Base-by-base conservation (phyloP, 2,113 vertebrate species). In the Antigone vipio region DNA sequence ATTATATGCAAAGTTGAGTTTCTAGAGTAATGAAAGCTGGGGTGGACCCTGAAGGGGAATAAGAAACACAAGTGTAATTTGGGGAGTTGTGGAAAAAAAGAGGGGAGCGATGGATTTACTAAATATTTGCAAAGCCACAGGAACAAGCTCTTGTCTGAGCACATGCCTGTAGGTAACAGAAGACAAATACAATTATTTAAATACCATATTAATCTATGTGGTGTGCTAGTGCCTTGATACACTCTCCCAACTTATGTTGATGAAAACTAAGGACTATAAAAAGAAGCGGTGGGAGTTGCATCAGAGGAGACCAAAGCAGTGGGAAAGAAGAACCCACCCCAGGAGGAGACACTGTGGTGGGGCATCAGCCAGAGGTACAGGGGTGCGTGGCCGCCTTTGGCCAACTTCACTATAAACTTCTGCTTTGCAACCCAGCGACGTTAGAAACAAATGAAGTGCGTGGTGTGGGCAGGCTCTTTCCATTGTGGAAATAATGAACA, bases 341-440 rank as follows among this genome's bases (percentile, higher is more conserved):
- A 50, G 56, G 27, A 88, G 27, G 32, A 72, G 29, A 78, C 2
- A 1, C 52, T 42, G 30, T 2, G 2, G 9, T 16, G 59, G 55
- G 30, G 14, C 7, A 1, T 49, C 82, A 92, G 38, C 15, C 55
- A 79, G 49, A 66, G 71, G 49, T 85, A 58, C 19, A 18, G 55
- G 23, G 23, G 24, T 2, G 2, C 0, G 0, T 72, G 50, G 47
- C 76, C 1, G 6, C 73, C 60, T 78, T 85, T 35, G 49, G 66
- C 73, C 50, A 83, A 14, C 53, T 76, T 67, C 55, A 15, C 77
- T 66, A 17, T 52, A 45, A 77, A 78, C 22, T 71, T 67, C 35
- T 67, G n/a, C 73, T 89, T 67, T 82, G n/a, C 40, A 74, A 40
- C 34, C 6, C 30, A 55, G 34, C 23, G 30, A 50, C 2, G 2